Evolutionary conservation across 2,113 vertebrate genomes (phyloP), one percentile per base, ranked within the genome.

Genomic region (Coturnix japonica): DNA sequence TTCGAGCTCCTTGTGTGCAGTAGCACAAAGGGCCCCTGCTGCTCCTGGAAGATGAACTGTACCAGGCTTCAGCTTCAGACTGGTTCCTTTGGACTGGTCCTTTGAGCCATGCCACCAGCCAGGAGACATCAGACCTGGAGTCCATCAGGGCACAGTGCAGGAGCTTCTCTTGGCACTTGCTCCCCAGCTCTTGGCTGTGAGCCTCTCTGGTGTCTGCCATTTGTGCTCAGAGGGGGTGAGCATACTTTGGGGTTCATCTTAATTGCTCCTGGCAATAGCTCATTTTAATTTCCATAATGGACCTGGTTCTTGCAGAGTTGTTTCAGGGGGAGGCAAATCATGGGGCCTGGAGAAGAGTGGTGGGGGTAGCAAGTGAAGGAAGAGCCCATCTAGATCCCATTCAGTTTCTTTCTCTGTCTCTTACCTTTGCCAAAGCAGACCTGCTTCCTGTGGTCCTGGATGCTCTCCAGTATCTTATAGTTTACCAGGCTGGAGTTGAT

Each of bases 201-300:
- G 81, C 81, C 81, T 26, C 33, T 6, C 11, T 47, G 80, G 72
- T 71, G 76, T 89, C 76, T 95, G 90, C 93, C 74, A 64, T 93
- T 67, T 39, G 76, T 81, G 84, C 61, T 89, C 2, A 20, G 67
- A 94, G 87, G 79, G 84, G 82, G 75, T 22, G 30, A 81, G 73
- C 35, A 0, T 87, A 59, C 76, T 65, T 77, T 60, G 49, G 73
- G 71, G 85, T 93, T 83, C 71, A 91, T 95, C 77, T 72, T 93
- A 94, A 94, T 89, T 91, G 67, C 81, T 87, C 90, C 93, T 96
- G 95, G 95, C 95, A 93, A 65, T 35, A 90, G 95, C 90, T 95
- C 81, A 81, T 85, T 96, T 96, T 95, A 96, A 96, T 97, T 96
- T 96, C 92, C 7, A 39, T 96, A 96, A 97, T 97, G 95, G 94